Evolutionary conservation across 2,113 vertebrate species (phyloP).

Genomic region (Thunnus thynnus): DNA sequence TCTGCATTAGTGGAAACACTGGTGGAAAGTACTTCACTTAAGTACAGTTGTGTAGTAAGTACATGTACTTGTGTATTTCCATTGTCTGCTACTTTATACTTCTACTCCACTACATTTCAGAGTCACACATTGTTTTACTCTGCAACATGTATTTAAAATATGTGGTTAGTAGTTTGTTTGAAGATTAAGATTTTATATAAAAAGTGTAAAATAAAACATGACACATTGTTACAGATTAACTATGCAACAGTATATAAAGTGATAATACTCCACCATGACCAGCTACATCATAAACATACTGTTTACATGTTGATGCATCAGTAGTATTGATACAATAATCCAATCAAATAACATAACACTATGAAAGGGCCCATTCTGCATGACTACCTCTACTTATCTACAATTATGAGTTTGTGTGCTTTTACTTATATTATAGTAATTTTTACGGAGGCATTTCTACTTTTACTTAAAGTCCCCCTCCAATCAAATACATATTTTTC

Average conservation of each 20-base stretch:
- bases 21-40: too few species aligned
- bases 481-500: too few species aligned
- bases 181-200: too few species aligned
- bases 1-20: background rate
- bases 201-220: background rate
- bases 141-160: too few species aligned
- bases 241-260: background rate
- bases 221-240: background rate
- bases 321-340: background rate
- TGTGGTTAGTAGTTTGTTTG: too few species aligned
- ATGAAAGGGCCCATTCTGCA: background rate
- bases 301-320: background rate
- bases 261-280: background rate
- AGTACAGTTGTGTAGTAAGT: background rate
- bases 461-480: too few species aligned
- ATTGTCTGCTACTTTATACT: background rate
- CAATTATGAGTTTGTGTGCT: too few species aligned
- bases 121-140: too few species aligned
- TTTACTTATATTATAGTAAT: too few species aligned
- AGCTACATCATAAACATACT: background rate
- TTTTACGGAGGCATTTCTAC: too few species aligned
- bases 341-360: background rate
- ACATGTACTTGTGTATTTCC: background rate
- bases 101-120: too few species aligned
- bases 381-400: too few species aligned